Percentiles rank a stretch among this genome's conserved stretches.
Conservation (phyloP, 2,797 vertebrate species). For the Rhinophrynus dorsalis region DNA sequence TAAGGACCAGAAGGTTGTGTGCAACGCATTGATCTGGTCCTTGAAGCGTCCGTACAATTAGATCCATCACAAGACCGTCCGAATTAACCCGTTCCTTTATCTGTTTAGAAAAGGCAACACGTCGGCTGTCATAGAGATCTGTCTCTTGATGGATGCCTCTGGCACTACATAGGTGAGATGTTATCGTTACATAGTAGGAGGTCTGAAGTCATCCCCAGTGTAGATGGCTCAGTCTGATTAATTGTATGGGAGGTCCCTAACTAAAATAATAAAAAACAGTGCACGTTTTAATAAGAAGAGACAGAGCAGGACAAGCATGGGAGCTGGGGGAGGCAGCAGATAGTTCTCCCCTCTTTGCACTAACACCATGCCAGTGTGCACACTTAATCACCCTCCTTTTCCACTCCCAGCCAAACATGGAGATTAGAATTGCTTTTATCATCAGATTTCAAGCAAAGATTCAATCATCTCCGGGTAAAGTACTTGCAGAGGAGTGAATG, state of each 20-base stretch:
- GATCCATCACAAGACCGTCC: no score
- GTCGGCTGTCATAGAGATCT: no score
- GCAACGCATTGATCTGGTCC: no score
- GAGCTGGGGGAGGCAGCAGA: not conserved
- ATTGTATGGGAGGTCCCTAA: constrained; percentile 36
- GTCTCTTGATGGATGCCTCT: not conserved
- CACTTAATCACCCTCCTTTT: constrained; percentile 35
- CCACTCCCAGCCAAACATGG: not conserved
- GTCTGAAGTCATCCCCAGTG: constrained; percentile 6
- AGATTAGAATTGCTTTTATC: constrained; percentile 18
- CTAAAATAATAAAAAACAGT: no score
- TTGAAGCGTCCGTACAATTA: no score
- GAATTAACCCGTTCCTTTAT: no score
- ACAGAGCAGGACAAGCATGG: constrained; percentile 2
- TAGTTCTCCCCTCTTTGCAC: constrained; percentile 5
- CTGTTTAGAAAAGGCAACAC: no score
- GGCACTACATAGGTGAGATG: not conserved
- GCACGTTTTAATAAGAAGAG: constrained; percentile 20
- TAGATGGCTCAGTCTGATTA: constrained; percentile 7
- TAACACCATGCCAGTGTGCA: constrained; percentile 26
- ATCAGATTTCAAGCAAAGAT: constrained; percentile 14
- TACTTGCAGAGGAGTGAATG: constrained; percentile 7
- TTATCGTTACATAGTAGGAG: not conserved
- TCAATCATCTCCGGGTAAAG: constrained; percentile 46
- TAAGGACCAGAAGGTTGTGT: no score